These are phyloP conservation scores for Spea multiplicata DNA, from an alignment of 2,113 vertebrate genomes.

Conservation along the genomic window DNA sequence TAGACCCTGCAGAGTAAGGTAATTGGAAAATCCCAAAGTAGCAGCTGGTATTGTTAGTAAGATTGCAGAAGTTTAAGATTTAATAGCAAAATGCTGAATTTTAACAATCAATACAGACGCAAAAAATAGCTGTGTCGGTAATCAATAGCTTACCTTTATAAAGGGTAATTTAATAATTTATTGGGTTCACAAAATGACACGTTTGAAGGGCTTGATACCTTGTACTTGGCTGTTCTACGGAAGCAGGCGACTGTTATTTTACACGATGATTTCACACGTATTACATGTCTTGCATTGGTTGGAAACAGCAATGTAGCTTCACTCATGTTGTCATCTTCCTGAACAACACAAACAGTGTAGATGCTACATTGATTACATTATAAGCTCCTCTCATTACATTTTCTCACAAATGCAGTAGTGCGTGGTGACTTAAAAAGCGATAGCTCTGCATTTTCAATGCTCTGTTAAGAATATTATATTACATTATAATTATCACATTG, in stretches of 20 bases:
- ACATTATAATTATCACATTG: too few species aligned
- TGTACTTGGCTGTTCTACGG: constrained; percentile 33
- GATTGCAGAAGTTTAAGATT: too few species aligned
- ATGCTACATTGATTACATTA: constrained; percentile 12
- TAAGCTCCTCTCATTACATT: constrained; percentile 17
- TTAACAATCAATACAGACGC: too few species aligned
- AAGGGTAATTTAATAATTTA: constrained; percentile 20
- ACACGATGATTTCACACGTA: constrained; percentile 44
- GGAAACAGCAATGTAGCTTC: constrained; percentile 30
- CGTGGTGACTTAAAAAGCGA: neutral
- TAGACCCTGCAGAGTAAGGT: too few species aligned
- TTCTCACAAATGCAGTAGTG: constrained; percentile 10
- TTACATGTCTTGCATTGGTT: constrained; percentile 35
- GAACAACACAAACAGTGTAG: constrained; percentile 29
- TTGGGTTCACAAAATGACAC: neutral
- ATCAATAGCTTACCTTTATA: constrained; percentile 10
- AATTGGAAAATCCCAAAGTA: too few species aligned
- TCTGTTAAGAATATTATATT: too few species aligned
- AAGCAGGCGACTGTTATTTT: constrained; percentile 36
- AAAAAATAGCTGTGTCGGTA: neutral
- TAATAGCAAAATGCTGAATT: too few species aligned
- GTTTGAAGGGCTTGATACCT: constrained; percentile 10
- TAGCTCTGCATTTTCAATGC: too few species aligned
- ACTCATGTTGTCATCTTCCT: constrained; percentile 29
- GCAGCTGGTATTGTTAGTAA: neutral